Percentiles rank a stretch among this genome's conserved stretches.
phyloP scores from a whole-genome alignment of 1,140 invertebrate species.

The Platyscapa corneri region DNA sequence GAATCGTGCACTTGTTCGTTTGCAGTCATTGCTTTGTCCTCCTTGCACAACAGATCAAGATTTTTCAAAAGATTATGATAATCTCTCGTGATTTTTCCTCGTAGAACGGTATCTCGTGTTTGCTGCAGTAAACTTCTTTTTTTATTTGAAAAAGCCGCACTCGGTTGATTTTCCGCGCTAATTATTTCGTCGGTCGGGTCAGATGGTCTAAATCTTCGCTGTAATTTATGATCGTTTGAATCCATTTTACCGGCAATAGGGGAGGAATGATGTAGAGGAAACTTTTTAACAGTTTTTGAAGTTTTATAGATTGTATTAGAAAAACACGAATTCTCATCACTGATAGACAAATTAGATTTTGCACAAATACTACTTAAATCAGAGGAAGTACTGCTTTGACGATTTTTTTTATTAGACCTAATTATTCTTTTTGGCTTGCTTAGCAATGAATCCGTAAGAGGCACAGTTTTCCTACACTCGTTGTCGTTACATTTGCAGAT shows the following conservation, averaged over 20 bases:
- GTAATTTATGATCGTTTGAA: conserved; percentile 64
- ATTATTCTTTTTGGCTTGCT: conserved; percentile 60
- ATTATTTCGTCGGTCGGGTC: conserved; percentile 67
- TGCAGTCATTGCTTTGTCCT: conserved; percentile 67
- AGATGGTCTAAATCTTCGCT: conserved; percentile 59
- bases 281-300: conserved; percentile 50
- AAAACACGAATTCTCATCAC: conserved; percentile 70
- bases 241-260: conserved; percentile 60
- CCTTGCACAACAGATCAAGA: conserved; percentile 62
- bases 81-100: conserved; percentile 72
- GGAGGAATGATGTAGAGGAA: conserved; percentile 53
- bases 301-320: conserved; percentile 59
- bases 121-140: conserved; percentile 64
- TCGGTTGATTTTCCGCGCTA: conserved; percentile 62
- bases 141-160: conserved; percentile 55
- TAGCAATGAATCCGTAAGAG: conserved; percentile 54
- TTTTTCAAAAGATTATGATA: conserved; percentile 72
- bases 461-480: conserved; percentile 59
- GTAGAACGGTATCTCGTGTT: conserved; percentile 71
- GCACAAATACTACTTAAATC: conserved; percentile 57
- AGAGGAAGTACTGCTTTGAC: conserved; percentile 61
- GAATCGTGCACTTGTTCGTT: conserved; percentile 56
- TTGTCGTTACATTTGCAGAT: conserved; percentile 61
- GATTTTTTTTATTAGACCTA: conserved; percentile 68
- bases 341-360: conserved; percentile 61